phyloP scores from a whole-genome alignment of 2,113 vertebrate genomes.

The Spilogale gracilis region DNA sequence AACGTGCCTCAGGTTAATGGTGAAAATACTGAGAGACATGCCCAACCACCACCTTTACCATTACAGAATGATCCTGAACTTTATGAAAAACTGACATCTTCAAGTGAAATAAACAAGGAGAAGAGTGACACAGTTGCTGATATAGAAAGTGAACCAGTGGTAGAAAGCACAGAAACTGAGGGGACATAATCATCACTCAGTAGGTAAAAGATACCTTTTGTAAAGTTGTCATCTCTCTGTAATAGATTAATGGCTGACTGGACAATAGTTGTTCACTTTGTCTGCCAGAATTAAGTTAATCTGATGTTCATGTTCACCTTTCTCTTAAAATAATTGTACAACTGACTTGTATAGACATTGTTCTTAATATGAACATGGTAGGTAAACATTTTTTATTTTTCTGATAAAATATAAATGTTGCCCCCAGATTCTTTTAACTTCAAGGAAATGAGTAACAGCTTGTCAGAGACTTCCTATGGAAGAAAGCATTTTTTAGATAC shows the following conservation, averaged over 20 bases:
- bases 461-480: conserved; percentile 99
- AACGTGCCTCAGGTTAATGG: conserved; percentile 92
- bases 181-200: conserved; percentile 99
- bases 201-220: conserved; percentile 99
- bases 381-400: conserved; percentile 94
- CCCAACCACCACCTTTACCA: conserved; percentile 87
- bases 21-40: conserved; percentile 92
- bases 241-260: conserved; percentile 97
- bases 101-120: conserved; percentile 93
- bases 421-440: conserved; percentile 92
- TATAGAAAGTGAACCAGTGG: conserved; percentile 98
- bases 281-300: conserved; percentile 95
- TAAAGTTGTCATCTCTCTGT: conserved; percentile 99
- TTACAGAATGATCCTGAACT: conserved; percentile 90
- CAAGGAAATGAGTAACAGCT: conserved; percentile 90
- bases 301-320: conserved; percentile 94
- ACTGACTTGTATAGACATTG: conserved; percentile 96
- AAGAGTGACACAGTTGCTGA: conserved; percentile 96
- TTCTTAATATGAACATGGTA: conserved; percentile 96
- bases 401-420: conserved; percentile 90
- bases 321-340: conserved; percentile 96
- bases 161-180: conserved; percentile 99
- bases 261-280: conserved; percentile 94
- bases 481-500: conserved; percentile 95
- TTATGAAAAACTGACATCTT: conserved; percentile 90